A percentile compares a stretch with the other conserved stretches of the same genome.
These are phyloP conservation scores for human DNA, from an alignment of 2,113 vertebrate genomes.

Conservation along the genomic window DNA sequence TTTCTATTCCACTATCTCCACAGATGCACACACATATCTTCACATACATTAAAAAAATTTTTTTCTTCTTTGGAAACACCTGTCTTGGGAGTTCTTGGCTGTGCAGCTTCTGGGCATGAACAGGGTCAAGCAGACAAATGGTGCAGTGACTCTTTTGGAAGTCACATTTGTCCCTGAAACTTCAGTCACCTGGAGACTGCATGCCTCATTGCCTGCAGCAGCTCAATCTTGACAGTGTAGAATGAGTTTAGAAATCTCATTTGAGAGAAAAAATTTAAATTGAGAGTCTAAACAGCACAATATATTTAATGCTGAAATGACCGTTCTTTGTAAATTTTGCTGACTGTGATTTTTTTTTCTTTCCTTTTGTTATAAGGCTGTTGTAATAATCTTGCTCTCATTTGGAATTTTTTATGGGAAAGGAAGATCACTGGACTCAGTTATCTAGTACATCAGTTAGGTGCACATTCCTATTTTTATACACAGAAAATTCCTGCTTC, in stretches of 20 bases:
- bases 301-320: background rate
- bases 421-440: background rate
- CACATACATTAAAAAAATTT: background rate
- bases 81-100: background rate
- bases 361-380: background rate
- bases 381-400: background rate
- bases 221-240: slow-evolving; percentile 19
- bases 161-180: slow-evolving; percentile 75
- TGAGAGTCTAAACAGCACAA: background rate
- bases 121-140: slow-evolving; percentile 49
- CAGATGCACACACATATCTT: background rate
- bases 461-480: background rate
- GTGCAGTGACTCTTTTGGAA: slow-evolving; percentile 68
- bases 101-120: background rate
- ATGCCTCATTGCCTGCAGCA: slow-evolving; percentile 59
- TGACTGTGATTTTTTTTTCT: background rate
- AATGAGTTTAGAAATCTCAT: slow-evolving; percentile 59
- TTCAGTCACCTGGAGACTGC: slow-evolving; percentile 79
- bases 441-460: background rate
- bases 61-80: slow-evolving; percentile 19
- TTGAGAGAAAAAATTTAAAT: slow-evolving; percentile 34
- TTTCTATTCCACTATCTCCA: background rate
- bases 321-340: slow-evolving; percentile 7
- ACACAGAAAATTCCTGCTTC: background rate
- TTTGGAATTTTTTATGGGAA: background rate